Evolutionary conservation across 2,888 invertebrate genomes (phyloP).

Genomic region (Ypsolopha scabrella): DNA sequence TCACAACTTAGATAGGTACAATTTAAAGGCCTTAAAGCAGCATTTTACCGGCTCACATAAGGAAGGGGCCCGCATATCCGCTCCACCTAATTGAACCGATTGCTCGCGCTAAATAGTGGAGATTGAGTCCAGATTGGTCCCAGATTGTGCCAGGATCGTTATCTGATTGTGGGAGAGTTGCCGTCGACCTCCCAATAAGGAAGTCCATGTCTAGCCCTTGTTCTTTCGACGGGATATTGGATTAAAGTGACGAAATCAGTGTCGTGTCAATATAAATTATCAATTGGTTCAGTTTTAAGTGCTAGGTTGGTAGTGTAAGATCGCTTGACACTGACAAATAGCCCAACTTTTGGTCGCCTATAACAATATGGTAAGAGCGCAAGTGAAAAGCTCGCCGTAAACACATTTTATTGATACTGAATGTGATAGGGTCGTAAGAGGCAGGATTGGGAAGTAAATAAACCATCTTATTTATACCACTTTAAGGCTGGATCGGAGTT

Average conservation of each 20-base stretch:
- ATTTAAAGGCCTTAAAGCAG: neutral
- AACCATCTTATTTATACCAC: slow-evolving; percentile 7
- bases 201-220: slow-evolving; percentile 40
- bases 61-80: slow-evolving; percentile 66
- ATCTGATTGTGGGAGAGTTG: slow-evolving; percentile 50
- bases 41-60: neutral
- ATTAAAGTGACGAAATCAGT: slow-evolving; percentile 1
- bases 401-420: too few species aligned
- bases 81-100: slow-evolving; percentile 62
- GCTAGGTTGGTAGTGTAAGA: too few species aligned
- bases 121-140: slow-evolving; percentile 26
- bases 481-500: too few species aligned
- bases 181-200: slow-evolving; percentile 51
- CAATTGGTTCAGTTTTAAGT: too few species aligned
- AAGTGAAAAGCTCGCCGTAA: too few species aligned
- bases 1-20: too few species aligned
- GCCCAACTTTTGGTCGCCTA: too few species aligned
- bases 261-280: too few species aligned
- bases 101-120: slow-evolving; percentile 65
- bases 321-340: too few species aligned
- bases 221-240: slow-evolving; percentile 37
- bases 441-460: slow-evolving; percentile 13
- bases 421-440: too few species aligned
- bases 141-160: slow-evolving; percentile 36
- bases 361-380: too few species aligned